Evolutionary conservation across 1,140 invertebrate genomes (phyloP), one percentile per base, ranked within the genome.

Genomic region (Atta cephalotes): DNA sequence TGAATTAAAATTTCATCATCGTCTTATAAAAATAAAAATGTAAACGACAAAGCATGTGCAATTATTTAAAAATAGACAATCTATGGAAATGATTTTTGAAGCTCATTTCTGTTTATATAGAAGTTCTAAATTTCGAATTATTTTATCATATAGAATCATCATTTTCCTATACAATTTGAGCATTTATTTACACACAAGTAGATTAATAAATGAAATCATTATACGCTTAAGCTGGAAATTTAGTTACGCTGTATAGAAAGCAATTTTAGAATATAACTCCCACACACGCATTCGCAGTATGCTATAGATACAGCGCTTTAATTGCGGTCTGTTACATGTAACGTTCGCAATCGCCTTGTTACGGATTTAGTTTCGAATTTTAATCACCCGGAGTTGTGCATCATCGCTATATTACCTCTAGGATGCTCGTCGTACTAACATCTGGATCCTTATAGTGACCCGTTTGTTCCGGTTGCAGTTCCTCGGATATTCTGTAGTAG

Each of bases 361-460:
- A 79, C 62, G 62, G 60, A 79, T 79, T 79, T 66, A 79, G 39
- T 79, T 66, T 62, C n/a, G 77, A 79, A 79, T 79, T 79, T 82
- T 82, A 82, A 82, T 71, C 68, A 62, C 16, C n/a, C 35, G n/a
- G 14, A 70, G 79, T 74, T 82, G 53, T 56, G 65, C 65, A 82
- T 71, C 68, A n/a, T 74, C 14, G 4, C 51, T 82, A 72, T 72
- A 82, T 82, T 82, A 53, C 21, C 5, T 45, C 9, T 35, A 18
- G 51, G 10, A 72, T 21, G 9, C 16, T 53, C 49, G 39, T 3
- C n/a, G 25, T 25, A 70, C 14, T 16, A n/a, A 70, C 74, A 78
- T 78, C 76, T 78, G 58, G n/a, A 16, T 2, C 21, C 10, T 9
- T 10, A 78, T 16, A 18, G 18, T 1, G 39, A 87, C 60, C 60